Base-by-base conservation (phyloP, 2,888 invertebrate genomes). In the Volucella bombylans region DNA sequence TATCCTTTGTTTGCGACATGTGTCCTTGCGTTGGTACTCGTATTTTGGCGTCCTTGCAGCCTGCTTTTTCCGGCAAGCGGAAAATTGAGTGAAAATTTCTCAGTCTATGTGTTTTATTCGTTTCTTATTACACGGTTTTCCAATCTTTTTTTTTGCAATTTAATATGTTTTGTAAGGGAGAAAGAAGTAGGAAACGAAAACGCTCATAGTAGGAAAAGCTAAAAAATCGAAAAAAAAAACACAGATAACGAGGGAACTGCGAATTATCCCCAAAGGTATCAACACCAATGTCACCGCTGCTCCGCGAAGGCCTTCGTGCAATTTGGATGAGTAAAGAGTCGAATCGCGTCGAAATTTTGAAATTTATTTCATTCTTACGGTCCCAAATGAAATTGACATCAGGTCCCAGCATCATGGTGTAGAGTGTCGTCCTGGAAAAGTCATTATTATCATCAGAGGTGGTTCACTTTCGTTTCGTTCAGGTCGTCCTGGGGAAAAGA, bases 71-170 rank as follows among this genome's bases (percentile, higher is more conserved):
- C 31, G 47, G 50, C 55, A 43, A 65, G n/a, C 45, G 59, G 45
- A 65, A 82, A 65, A 71, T 71, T 77, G 71, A 80, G 67, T 69
- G 69, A 64, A 69, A 69, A 74, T 62, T 64, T 67, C 57, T 41
- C 41, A 57, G 55, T 68, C 39, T 62, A 64, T 68, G 68, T 68
- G 50, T 68, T 79, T 83, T 73, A 79, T 79, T 73, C 73, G 68
- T 55, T 73, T 64, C 79, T 57, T 79, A 80, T 69, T 74, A 74
- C 57, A 15, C 15, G 39, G 65, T 31, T 62, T 61, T 15, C 41
- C 38, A 15, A 41, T 39, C 9, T n/a, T 8, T 31, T 39, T 64
- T 57, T 61, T 47, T 76, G 57, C 67, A 67, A 65, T 77, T 71
- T 65, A 68, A 68, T 78, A 61, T 67, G 49, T 14, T 62, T 31